Evolutionary conservation across 2,888 invertebrate species (phyloP).

Genomic region (Calliopum simillimum): DNA sequence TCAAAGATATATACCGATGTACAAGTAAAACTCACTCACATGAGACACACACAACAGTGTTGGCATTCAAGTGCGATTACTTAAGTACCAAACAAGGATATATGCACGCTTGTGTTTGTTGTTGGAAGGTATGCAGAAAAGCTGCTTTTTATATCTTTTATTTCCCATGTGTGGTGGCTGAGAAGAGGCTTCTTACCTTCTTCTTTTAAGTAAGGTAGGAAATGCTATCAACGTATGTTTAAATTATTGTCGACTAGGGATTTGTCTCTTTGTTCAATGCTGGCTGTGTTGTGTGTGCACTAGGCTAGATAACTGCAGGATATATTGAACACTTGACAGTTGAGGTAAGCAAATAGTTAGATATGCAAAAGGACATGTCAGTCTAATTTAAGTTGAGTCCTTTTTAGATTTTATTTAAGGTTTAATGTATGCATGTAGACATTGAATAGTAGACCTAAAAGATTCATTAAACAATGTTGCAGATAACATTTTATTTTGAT

Average conservation of each 20-base stretch:
- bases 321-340: constrained; percentile 11
- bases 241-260: constrained; percentile 40
- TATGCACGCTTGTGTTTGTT: neutral
- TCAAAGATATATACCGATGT: neutral
- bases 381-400: neutral
- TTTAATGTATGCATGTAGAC: neutral
- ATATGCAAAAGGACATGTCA: neutral
- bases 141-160: neutral
- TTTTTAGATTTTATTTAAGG: neutral
- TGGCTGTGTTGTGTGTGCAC: neutral
- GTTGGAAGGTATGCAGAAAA: neutral
- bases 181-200: neutral
- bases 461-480: neutral
- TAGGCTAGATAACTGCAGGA: too few relatives aligned
- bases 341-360: neutral
- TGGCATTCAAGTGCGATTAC: constrained; percentile 3
- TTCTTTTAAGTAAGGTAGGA: neutral
- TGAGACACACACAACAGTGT: constrained; percentile 4
- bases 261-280: constrained; percentile 33
- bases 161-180: neutral
- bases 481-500: too few relatives aligned
- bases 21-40: constrained; percentile 27
- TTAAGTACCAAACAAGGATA: constrained; percentile 5
- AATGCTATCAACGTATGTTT: constrained; percentile 22
- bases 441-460: neutral